A percentile compares a stretch with the other conserved stretches of the same genome.
phyloP scores from a whole-genome alignment of 2,113 vertebrate species.

The Mormyrus iriodes region DNA sequence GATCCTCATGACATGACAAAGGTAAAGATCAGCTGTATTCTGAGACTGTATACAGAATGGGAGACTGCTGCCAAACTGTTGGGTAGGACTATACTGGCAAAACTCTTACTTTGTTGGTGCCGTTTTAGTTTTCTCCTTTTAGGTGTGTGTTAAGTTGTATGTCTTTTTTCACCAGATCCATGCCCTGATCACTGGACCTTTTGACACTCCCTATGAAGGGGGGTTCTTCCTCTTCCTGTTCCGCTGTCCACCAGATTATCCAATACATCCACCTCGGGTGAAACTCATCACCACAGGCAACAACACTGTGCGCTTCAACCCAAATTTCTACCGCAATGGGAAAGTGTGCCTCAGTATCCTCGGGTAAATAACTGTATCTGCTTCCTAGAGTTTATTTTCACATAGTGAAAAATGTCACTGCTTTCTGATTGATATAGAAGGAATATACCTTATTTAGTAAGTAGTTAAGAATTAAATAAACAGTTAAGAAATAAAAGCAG shows the following conservation, averaged over 20 bases:
- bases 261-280: conserved; percentile 93
- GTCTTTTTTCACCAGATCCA: conserved; percentile 76
- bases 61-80: not conserved
- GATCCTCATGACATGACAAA: conserved; percentile 99
- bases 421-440: not conserved
- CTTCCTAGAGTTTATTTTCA: not conserved
- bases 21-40: conserved; percentile 56
- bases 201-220: conserved; percentile 97
- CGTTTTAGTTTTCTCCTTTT: not conserved
- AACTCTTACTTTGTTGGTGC: not conserved
- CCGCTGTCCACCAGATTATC: conserved; percentile 97
- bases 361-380: conserved; percentile 66
- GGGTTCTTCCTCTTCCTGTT: conserved; percentile 99
- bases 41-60: not conserved
- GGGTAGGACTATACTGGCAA: not conserved
- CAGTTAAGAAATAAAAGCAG: not conserved
- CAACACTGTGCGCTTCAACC: conserved; percentile 97
- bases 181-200: conserved; percentile 94
- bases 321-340: conserved; percentile 98
- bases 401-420: not conserved
- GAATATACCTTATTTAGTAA: not conserved
- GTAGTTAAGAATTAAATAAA: not conserved
- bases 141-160: not conserved
- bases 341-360: conserved; percentile 98
- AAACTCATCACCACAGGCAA: conserved; percentile 98